Evolutionary conservation across 2,888 invertebrate genomes (phyloP), one percentile per base, ranked within the genome.

Genomic region (Drosophila rubida): DNA sequence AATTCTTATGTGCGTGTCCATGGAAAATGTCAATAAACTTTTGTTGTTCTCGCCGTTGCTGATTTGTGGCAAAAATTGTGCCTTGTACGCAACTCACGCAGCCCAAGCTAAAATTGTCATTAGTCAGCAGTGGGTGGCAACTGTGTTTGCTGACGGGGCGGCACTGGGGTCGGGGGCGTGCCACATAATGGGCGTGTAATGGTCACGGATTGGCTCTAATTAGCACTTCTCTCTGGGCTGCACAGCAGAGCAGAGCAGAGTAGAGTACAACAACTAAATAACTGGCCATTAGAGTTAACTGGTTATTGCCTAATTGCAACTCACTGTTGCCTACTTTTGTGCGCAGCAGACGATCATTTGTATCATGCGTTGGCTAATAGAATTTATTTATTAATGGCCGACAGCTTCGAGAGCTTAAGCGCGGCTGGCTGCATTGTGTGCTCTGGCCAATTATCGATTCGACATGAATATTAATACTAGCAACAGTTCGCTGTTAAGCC

Each of bases 141-240:
- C 9, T 27, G 39, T 41, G 27, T 8, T 8, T 13, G 35, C 6
- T 23, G 25, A 8, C 7, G 14, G 39, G n/a, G n/a, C n/a, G n/a
- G n/a, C n/a, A n/a, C n/a, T n/a, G n/a, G n/a, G n/a, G n/a, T n/a
- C n/a, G 22, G 30, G 76, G 83, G 69, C 77, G 75, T 65, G 65
- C 53, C 73, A 37, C 22, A 48, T 57, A 66, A 65, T 80, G 61
- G 72, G 51, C 62, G 60, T 75, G 50, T 71, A 78, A 78, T 84
- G 75, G 53, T 57, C 51, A 64, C 69, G 50, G 63, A 73, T 83
- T 70, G 68, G 60, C 64, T 75, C 75, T 75, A 87, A 82, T 82
- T 82, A 80, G 81, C 16, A 42, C 55, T 37, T 14, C 35, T 37
- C 14, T 11, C 8, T 14, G 35, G 35, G 14, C 14, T 37, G 35